Conservation (phyloP, 2,888 invertebrate genomes). For the Caenorhabditis imperialis region DNA sequence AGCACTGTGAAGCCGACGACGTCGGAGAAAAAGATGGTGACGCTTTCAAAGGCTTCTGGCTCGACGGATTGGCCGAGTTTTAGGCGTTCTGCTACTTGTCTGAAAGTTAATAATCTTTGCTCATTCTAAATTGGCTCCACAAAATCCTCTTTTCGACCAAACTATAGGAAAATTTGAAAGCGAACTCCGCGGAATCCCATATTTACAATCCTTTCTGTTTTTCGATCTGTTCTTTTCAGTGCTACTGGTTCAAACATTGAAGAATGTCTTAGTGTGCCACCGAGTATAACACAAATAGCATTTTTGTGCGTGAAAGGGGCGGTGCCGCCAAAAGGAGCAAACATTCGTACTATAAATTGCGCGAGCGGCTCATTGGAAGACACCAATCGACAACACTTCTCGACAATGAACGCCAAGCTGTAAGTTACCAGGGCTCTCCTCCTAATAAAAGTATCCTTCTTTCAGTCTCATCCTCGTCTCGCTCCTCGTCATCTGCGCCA, state of each 20-base stretch:
- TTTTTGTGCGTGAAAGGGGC: slow-evolving; percentile 34
- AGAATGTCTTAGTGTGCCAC: background rate
- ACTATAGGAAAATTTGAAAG: too few relatives aligned
- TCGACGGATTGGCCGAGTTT: slow-evolving; percentile 73
- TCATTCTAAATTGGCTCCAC: too few relatives aligned
- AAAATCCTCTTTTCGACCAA: too few relatives aligned
- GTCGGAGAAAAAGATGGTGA: slow-evolving; percentile 74
- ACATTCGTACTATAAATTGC: slow-evolving; percentile 38
- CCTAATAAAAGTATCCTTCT: background rate
- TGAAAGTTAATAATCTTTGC: slow-evolving; percentile 36
- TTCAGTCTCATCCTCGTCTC: slow-evolving; percentile 50
- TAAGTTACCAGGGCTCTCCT: slow-evolving; percentile 20
- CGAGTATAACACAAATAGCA: slow-evolving; percentile 47
- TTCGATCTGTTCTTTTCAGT: slow-evolving; percentile 31
- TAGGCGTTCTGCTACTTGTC: slow-evolving; percentile 75
- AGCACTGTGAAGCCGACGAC: slow-evolving; percentile 72
- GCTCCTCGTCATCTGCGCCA: slow-evolving; percentile 52
- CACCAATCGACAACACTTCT: slow-evolving; percentile 17
- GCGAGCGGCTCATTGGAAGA: slow-evolving; percentile 24
- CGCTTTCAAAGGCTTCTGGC: slow-evolving; percentile 71
- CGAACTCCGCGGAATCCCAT: too few relatives aligned
- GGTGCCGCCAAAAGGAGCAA: slow-evolving; percentile 14
- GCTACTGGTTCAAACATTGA: slow-evolving; percentile 42
- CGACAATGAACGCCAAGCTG: slow-evolving; percentile 48
- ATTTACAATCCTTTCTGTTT: slow-evolving; percentile 11